Evolutionary conservation across 2,797 vertebrate genomes (phyloP).

Genomic region (Cyclopterus lumpus): DNA sequence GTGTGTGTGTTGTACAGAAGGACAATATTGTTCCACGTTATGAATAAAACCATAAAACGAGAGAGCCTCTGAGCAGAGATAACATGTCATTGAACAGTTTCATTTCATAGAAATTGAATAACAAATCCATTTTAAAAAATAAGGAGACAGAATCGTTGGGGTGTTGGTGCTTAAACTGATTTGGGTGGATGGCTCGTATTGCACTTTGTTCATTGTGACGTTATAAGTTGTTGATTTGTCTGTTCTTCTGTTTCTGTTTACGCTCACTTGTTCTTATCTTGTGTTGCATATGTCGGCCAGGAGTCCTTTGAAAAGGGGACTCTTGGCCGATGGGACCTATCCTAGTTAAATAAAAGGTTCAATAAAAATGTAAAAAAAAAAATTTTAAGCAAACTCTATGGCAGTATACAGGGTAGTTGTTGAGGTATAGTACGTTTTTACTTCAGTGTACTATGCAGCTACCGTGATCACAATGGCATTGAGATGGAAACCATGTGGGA

Average conservation of each 20-base stretch:
- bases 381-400: not conserved
- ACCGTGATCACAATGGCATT: not conserved
- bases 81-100: not conserved
- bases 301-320: not conserved
- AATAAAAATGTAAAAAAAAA: too few species aligned
- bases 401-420: not conserved
- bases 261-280: not conserved
- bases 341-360: not conserved
- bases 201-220: not conserved
- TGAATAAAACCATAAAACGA: slow-evolving; percentile 3
- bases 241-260: slow-evolving; percentile 1
- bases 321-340: not conserved
- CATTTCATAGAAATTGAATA: not conserved
- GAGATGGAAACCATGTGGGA: not conserved
- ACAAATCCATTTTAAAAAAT: slow-evolving; percentile 1
- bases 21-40: slow-evolving; percentile 5
- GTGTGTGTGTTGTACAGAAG: not conserved
- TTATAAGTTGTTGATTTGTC: not conserved
- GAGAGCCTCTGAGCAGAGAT: not conserved
- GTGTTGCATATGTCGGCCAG: not conserved
- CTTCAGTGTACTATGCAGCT: not conserved
- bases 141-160: not conserved
- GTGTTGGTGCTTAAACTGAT: not conserved
- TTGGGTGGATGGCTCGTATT: not conserved
- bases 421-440: not conserved